Evolutionary conservation across 2,113 vertebrate genomes (phyloP).

Genomic region (Pachycephala philippinensis): DNA sequence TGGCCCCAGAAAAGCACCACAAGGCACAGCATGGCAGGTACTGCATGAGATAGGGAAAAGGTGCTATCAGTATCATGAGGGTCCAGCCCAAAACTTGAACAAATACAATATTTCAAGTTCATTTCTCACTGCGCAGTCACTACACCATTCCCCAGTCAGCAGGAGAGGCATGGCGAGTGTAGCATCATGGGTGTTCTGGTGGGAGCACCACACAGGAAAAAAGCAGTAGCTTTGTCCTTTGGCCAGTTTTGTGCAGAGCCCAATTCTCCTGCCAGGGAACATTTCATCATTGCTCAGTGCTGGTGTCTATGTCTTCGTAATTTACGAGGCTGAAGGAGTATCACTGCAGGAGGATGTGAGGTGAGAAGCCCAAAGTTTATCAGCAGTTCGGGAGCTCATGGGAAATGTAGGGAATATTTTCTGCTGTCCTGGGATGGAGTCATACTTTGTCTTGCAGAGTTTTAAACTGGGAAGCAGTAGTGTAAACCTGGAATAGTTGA

Average conservation of each 20-base stretch:
- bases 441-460: neutral
- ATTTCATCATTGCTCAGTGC: neutral
- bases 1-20: neutral
- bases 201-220: neutral
- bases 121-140: neutral
- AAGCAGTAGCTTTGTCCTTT: neutral
- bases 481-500: neutral
- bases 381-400: neutral
- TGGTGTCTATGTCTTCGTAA: neutral
- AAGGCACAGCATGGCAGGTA: neutral
- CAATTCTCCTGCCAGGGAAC: neutral
- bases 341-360: neutral
- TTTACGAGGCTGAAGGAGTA: neutral
- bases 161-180: neutral
- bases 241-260: neutral
- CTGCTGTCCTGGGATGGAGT: neutral
- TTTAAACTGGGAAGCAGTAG: neutral
- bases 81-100: neutral
- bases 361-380: neutral
- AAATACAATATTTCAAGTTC: neutral
- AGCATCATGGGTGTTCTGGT: neutral
- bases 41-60: neutral
- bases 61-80: rapidly evolving
- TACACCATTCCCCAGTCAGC: neutral
- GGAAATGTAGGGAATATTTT: neutral